phyloP scores from a whole-genome alignment of 2,797 vertebrate species.

The Amniataba percoides region DNA sequence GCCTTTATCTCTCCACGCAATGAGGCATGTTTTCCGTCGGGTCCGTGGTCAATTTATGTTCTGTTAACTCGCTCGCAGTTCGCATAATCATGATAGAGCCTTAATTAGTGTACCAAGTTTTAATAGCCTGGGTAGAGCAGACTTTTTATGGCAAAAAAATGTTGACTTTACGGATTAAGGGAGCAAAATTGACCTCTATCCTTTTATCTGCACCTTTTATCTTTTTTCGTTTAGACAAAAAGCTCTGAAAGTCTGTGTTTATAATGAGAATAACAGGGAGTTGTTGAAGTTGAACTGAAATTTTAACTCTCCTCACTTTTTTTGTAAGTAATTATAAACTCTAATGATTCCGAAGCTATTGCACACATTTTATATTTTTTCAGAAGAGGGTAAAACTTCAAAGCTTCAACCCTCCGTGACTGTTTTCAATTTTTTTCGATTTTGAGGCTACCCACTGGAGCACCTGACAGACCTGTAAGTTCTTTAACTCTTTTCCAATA shows the following conservation, averaged over 20 bases:
- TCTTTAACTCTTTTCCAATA: neutral
- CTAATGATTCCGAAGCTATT: neutral
- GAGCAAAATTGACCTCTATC: neutral
- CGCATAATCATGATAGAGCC: conserved; percentile 19
- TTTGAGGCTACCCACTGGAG: neutral
- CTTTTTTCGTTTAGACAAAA: neutral
- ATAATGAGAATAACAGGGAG: neutral
- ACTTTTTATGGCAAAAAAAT: neutral
- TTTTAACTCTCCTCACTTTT: neutral
- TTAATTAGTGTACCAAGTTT: conserved; percentile 31
- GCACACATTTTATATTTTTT: neutral
- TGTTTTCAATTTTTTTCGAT: neutral
- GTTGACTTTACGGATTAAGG: neutral
- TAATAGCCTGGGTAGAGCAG: conserved; percentile 17
- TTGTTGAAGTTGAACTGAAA: neutral
- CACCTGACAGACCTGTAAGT: neutral
- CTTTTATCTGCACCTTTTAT: neutral
- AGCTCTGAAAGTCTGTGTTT: conserved; percentile 6
- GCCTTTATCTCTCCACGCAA: conserved; percentile 49
- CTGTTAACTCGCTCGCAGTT: conserved; percentile 10
- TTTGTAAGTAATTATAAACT: neutral
- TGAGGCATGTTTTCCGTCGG: conserved; percentile 37
- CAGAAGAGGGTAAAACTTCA: neutral
- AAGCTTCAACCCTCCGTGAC: neutral
- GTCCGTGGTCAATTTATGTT: conserved; percentile 52